A percentile compares a stretch with the other conserved stretches of the same genome.
phyloP scores from a whole-genome alignment of 1,140 invertebrate genomes.

The Diprion similis region DNA sequence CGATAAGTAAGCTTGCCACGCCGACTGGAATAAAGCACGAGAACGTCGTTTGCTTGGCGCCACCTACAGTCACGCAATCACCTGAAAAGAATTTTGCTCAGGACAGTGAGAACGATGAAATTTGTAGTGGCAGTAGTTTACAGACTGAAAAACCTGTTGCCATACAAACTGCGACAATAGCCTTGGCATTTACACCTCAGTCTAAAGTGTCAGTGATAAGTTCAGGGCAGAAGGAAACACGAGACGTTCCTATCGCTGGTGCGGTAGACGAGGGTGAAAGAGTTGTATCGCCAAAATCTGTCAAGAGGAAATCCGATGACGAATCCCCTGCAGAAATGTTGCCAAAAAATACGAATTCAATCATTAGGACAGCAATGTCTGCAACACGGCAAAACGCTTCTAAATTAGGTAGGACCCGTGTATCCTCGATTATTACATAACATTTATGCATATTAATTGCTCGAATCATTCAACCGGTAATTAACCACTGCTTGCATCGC shows the following conservation, averaged over 20 bases:
- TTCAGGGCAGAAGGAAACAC: slow-evolving; percentile 29
- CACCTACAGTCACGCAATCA: slow-evolving; percentile 27
- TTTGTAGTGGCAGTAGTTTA: slow-evolving; percentile 3
- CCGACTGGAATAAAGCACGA: slow-evolving; percentile 40
- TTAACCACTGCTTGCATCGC: too few species aligned
- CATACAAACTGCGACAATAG: slow-evolving; percentile 45
- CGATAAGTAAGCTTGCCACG: slow-evolving; percentile 47
- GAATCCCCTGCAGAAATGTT: slow-evolving; percentile 29
- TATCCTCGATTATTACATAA: too few species aligned
- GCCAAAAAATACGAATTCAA: slow-evolving; percentile 35
- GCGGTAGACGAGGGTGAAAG: slow-evolving; percentile 49
- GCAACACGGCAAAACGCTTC: slow-evolving; percentile 45
- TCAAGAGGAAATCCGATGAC: slow-evolving; percentile 56
- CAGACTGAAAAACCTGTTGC: slow-evolving; percentile 42
- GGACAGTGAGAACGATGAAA: slow-evolving; percentile 29
- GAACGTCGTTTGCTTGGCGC: slow-evolving; percentile 47
- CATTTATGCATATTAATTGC: too few species aligned
- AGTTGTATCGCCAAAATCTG: slow-evolving; percentile 47
- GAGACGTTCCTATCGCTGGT: slow-evolving; percentile 19
- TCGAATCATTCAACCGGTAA: too few species aligned
- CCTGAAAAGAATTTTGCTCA: slow-evolving; percentile 43
- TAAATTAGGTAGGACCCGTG: slow-evolving; percentile 42
- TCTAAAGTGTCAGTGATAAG: slow-evolving; percentile 40
- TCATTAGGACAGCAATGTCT: slow-evolving; percentile 33
- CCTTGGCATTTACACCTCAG: slow-evolving; percentile 47